Percentiles rank a stretch among this genome's conserved stretches.
Conservation (phyloP, 2,113 vertebrate species). For the Seriola rivoliana region DNA sequence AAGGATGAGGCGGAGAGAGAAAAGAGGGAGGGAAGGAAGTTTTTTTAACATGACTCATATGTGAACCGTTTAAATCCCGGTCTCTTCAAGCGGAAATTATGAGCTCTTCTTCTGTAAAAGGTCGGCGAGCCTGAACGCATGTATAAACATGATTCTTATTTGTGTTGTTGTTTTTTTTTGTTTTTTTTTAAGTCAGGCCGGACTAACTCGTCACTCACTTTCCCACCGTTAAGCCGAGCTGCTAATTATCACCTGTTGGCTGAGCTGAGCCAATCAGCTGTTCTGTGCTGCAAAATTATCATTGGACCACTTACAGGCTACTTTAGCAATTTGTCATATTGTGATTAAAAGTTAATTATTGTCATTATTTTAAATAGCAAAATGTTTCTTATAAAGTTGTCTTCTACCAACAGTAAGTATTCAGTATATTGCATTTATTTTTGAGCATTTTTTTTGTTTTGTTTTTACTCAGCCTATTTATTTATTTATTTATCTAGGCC, state of each 20-base stretch:
- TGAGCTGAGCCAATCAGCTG: slow-evolving; percentile 1
- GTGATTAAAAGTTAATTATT: too few species aligned
- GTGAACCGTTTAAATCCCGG: background rate
- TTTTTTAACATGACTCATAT: slow-evolving; percentile 74
- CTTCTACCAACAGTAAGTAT: background rate
- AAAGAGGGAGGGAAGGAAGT: slow-evolving; percentile 44
- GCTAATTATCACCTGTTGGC: background rate
- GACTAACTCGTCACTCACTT: background rate
- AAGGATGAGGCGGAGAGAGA: background rate
- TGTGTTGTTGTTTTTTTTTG: background rate
- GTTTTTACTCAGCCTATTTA: too few species aligned
- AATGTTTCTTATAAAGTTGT: too few species aligned
- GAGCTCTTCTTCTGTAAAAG: too few species aligned
- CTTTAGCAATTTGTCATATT: too few species aligned
- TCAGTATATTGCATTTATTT: background rate
- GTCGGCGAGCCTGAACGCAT: background rate
- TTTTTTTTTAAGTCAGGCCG: background rate
- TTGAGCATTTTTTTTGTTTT: background rate
- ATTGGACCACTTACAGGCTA: too few species aligned
- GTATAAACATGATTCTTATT: background rate
- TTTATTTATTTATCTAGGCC: too few species aligned
- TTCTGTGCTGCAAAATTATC: too few species aligned
- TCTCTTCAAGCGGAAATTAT: background rate
- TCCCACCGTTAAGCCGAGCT: background rate
- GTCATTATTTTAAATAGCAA: too few species aligned